Evolutionary conservation across 2,797 vertebrate species (phyloP).

Genomic region (Cossypha caffra): DNA sequence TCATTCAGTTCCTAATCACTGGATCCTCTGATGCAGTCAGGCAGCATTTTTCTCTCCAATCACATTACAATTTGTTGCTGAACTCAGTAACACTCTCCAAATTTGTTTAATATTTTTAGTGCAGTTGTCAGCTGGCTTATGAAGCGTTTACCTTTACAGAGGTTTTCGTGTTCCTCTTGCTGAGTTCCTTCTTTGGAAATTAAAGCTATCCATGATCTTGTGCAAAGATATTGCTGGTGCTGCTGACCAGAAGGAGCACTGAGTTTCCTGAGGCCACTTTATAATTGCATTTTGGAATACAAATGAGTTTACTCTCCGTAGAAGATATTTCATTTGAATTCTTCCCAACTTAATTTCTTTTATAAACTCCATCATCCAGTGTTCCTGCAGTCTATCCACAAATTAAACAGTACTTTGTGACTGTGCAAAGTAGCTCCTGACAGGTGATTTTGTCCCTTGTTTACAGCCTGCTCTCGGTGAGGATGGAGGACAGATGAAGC

Average conservation of each 20-base stretch:
- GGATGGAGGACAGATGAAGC: neutral
- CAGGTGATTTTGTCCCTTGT: accelerated
- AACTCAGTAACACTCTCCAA: neutral
- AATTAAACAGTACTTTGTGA: neutral
- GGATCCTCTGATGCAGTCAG: neutral
- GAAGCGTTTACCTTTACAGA: slow-evolving; percentile 14
- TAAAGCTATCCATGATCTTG: neutral
- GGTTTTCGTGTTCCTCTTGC: neutral
- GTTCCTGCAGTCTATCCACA: neutral
- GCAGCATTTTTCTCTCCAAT: neutral
- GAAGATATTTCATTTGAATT: slow-evolving; percentile 22
- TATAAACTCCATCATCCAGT: neutral
- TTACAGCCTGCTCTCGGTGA: neutral
- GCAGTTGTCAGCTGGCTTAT: neutral
- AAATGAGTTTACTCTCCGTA: neutral
- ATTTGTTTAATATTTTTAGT: slow-evolving; percentile 15
- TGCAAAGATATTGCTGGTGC: neutral
- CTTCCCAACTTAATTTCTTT: neutral
- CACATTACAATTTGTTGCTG: neutral
- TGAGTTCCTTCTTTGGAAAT: neutral
- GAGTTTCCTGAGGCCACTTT: slow-evolving; percentile 19
- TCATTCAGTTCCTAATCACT: slow-evolving; percentile 6
- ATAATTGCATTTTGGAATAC: slow-evolving; percentile 35
- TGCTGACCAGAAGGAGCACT: slow-evolving; percentile 13
- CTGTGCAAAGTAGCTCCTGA: neutral